phyloP scores from a whole-genome alignment of 2,888 invertebrate genomes.

The Cephus rjabovi region DNA sequence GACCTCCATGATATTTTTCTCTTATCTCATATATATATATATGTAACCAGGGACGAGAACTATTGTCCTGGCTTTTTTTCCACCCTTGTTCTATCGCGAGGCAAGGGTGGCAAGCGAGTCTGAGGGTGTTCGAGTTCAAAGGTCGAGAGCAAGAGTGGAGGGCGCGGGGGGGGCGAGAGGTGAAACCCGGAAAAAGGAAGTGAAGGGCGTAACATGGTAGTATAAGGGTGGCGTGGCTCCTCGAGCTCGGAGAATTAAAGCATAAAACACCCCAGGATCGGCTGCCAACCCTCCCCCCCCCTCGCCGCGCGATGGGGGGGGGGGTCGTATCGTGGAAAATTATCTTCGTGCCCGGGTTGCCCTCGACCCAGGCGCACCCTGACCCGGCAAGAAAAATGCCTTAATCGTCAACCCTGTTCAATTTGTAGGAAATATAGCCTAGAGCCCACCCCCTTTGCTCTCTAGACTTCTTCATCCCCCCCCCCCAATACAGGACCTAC shows the following conservation, averaged over 20 bases:
- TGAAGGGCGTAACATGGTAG: neutral
- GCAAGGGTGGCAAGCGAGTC: too few relatives aligned
- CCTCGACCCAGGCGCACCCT: neutral
- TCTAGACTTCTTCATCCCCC: too few relatives aligned
- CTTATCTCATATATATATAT: neutral
- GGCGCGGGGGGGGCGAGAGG: too few relatives aligned
- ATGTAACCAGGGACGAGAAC: neutral
- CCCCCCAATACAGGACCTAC: too few relatives aligned
- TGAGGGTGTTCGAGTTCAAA: too few relatives aligned
- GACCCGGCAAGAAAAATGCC: slow-evolving; percentile 6
- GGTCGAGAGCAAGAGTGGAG: too few relatives aligned
- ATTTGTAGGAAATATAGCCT: slow-evolving; percentile 2
- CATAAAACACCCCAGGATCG: neutral
- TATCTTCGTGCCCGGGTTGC: neutral
- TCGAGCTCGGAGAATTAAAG: neutral
- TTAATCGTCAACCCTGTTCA: slow-evolving; percentile 5
- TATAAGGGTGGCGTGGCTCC: neutral
- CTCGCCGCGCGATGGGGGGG: too few relatives aligned
- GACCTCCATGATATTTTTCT: neutral
- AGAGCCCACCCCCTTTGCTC: neutral
- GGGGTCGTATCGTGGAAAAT: neutral
- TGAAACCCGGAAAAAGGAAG: neutral
- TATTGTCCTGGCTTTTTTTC: neutral
- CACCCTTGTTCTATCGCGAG: neutral
- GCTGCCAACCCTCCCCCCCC: neutral